Evolutionary conservation across 64 coral and sea anemone genomes (phyloP).

Genomic region (Montipora cactus): DNA sequence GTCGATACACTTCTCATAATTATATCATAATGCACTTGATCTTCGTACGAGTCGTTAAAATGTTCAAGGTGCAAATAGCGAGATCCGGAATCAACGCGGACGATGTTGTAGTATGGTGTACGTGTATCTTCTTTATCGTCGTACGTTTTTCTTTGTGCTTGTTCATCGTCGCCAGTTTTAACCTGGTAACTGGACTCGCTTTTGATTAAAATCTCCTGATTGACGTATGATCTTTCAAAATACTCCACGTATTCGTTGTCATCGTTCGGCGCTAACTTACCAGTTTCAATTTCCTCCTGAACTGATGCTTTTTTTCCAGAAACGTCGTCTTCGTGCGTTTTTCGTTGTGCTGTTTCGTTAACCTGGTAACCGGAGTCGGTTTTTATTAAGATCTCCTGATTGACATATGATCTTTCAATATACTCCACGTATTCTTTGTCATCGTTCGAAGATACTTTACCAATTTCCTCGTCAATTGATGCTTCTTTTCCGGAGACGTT

Average conservation of each 20-base stretch:
- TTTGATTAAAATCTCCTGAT: background rate
- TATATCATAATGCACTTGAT: no score
- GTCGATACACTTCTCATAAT: no score
- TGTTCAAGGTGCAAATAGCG: constrained; percentile 5
- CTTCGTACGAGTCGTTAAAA: background rate
- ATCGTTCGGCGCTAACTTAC: background rate
- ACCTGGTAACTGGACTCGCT: background rate
- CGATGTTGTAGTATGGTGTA: no score
- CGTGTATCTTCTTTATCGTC: no score
- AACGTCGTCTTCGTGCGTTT: background rate
- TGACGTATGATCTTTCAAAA: background rate
- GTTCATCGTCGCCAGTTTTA: no score
- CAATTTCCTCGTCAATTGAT: background rate
- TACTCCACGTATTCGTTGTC: constrained; percentile 18
- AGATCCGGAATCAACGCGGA: no score
- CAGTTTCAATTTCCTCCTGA: background rate
- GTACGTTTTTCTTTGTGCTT: no score
- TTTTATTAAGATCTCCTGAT: background rate
- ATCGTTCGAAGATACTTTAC: background rate
- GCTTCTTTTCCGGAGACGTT: background rate
- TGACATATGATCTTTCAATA: background rate
- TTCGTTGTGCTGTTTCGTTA: no score
- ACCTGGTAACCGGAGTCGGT: background rate
- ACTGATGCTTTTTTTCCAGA: background rate
- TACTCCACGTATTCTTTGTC: constrained; percentile 25